Evolutionary conservation across 2,888 invertebrate species (phyloP), one percentile per base, ranked within the genome.

Genomic region (Rhodophaea formosa): DNA sequence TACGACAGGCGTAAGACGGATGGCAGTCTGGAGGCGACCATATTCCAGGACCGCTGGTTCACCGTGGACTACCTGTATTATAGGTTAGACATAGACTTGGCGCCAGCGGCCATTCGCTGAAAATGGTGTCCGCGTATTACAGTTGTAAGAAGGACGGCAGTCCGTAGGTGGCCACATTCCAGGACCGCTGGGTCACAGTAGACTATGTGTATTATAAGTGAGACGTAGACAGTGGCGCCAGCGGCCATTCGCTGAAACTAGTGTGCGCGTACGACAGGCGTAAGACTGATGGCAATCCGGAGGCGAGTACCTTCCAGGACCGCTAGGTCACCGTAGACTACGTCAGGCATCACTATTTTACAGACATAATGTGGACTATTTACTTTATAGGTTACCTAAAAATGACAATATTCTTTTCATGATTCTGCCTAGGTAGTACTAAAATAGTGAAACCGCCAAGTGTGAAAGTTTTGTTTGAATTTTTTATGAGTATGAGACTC

Each of bases 61-160:
- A 95, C 94, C 0, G 98, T 98, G 0, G 98, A 99, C 86, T 98
- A 98, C 77, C 97, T 99, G 61, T 97, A 98, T 81, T 97, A 96
- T 68, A 94, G 94, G 93, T 94, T 84, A 60, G 23, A 65, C 79
- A 23, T n/a, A 46, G 23, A 93, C 58, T 92, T 8, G 95, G 94
- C 0, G 80, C 82, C 0, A 71, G 97, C 12, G 90, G 86, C 0
- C 97, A 97, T 77, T 82, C 91, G 16, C 92, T 97, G 42, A 86
- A 91, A 42, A 91, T 97, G 0, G 74, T 83, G 30, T 96, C 97
- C 3, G 95, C 94, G 0, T 97, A 97, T 77, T 76, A 88, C 30
- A 94, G 94, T 69, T 70, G 70, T 35, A 85, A 89, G 56, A 58
- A 69, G 0, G 75, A 86, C 15, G 86, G 85, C 1, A 80, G 85